A percentile compares a stretch with the other conserved stretches of the same genome.
phyloP scores from a whole-genome alignment of 2,888 invertebrate species.

The Micoletzkya japonica region DNA sequence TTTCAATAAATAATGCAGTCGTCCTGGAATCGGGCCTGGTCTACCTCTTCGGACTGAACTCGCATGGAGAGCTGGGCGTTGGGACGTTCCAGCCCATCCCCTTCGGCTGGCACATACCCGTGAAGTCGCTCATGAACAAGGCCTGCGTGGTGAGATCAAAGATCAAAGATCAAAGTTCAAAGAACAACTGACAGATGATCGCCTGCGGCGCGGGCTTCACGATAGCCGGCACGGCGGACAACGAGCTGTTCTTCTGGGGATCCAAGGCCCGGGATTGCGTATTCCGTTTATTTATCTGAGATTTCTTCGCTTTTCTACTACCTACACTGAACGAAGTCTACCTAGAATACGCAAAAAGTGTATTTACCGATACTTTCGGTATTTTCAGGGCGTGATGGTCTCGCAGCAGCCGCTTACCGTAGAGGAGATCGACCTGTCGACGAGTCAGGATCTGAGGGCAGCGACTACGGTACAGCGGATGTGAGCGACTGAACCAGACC shows the following conservation, averaged over 20 bases:
- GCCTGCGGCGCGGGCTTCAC: constrained; percentile 74
- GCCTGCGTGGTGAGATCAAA: constrained; percentile 13
- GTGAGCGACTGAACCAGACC: no score
- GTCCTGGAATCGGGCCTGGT: constrained; percentile 72
- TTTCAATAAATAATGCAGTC: constrained; percentile 37
- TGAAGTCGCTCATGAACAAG: constrained; percentile 64
- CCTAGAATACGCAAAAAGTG: not conserved
- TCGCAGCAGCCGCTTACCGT: not conserved
- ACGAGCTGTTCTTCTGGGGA: constrained; percentile 77
- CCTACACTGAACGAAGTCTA: no score
- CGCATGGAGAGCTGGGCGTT: constrained; percentile 73
- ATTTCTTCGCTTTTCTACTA: not conserved
- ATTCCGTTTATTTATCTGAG: constrained; percentile 12
- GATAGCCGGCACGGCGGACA: constrained; percentile 73
- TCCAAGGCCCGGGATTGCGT: no score
- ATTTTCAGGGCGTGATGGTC: not conserved
- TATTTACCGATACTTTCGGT: no score
- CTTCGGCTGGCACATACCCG: constrained; percentile 64
- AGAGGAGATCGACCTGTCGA: constrained; percentile 15
- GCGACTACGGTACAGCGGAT: no score
- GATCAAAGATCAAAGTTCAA: not conserved
- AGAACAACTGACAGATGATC: constrained; percentile 67
- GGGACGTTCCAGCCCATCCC: constrained; percentile 65
- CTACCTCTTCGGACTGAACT: constrained; percentile 73
- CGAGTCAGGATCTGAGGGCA: no score